Conservation (phyloP, 2,888 invertebrate genomes). For the Cryptops parisi region DNA sequence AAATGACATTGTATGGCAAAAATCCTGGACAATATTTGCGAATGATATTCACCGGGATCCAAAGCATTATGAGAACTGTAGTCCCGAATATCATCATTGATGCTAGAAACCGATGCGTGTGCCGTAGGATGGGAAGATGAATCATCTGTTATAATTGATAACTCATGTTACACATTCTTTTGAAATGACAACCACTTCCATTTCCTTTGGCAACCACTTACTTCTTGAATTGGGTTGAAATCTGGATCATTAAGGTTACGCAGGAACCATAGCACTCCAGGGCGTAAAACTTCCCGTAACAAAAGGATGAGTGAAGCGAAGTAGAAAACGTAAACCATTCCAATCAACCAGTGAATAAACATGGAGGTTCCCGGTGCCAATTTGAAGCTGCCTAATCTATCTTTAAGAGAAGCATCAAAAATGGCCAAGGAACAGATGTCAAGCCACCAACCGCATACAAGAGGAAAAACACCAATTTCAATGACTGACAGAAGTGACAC, state of each 20-base stretch:
- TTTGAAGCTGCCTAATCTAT: slow-evolving; percentile 68
- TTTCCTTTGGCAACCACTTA: too few relatives aligned
- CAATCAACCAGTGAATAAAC: slow-evolving; percentile 97
- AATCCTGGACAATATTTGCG: slow-evolving; percentile 68
- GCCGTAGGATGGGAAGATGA: slow-evolving; percentile 80
- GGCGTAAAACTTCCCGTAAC: slow-evolving; percentile 81
- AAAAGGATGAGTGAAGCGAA: slow-evolving; percentile 93
- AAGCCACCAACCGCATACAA: slow-evolving; percentile 98
- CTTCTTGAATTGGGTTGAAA: slow-evolving; percentile 92
- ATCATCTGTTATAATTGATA: slow-evolving; percentile 53
- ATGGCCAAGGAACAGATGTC: slow-evolving; percentile 91
- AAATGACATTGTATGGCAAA: slow-evolving; percentile 83
- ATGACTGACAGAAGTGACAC: slow-evolving; percentile 90
- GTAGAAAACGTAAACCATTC: slow-evolving; percentile 98
- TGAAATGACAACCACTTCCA: background rate
- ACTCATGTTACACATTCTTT: too few relatives aligned
- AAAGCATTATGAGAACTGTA: slow-evolving; percentile 86
- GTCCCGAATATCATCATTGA: slow-evolving; percentile 94
- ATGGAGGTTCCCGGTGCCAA: slow-evolving; percentile 91
- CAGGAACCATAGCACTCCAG: slow-evolving; percentile 96
- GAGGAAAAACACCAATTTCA: slow-evolving; percentile 91
- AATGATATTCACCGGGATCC: slow-evolving; percentile 81
- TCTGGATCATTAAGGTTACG: slow-evolving; percentile 97
- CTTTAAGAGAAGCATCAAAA: slow-evolving; percentile 72
- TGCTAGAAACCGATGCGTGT: slow-evolving; percentile 75